Conservation (phyloP, 2,888 invertebrate genomes). For the Phlogophora meticulosa region DNA sequence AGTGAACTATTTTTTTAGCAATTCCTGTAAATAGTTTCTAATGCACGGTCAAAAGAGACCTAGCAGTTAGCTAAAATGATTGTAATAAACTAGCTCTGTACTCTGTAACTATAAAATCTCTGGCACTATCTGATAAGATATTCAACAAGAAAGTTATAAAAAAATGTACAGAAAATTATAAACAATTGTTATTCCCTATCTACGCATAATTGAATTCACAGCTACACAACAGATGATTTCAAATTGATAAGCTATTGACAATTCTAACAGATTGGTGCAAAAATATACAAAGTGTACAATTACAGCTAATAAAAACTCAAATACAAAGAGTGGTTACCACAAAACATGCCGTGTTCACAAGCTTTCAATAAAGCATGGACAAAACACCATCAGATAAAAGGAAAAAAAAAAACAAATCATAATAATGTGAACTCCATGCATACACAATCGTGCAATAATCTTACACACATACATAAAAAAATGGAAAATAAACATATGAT, state of each 20-base stretch:
- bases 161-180: neutral
- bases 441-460: constrained; percentile 58
- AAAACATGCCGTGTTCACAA: constrained; percentile 54
- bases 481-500: constrained; percentile 15
- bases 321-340: constrained; percentile 15
- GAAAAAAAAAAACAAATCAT: constrained; percentile 22
- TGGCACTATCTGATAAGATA: neutral
- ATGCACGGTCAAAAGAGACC: too few relatives aligned
- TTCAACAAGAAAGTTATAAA: neutral
- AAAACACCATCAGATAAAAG: constrained; percentile 35
- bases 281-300: constrained; percentile 33
- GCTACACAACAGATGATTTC: constrained; percentile 18
- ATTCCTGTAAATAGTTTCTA: too few relatives aligned
- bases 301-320: constrained; percentile 21
- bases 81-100: neutral
- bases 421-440: constrained; percentile 58
- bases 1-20: too few relatives aligned
- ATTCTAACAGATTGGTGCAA: constrained; percentile 37
- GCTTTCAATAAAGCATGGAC: constrained; percentile 47
- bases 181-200: too few relatives aligned
- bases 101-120: neutral
- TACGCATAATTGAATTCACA: too few relatives aligned
- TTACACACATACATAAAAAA: constrained; percentile 23
- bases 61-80: neutral
- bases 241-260: constrained; percentile 22